These are phyloP conservation scores for Cancer borealis DNA, from an alignment of 2,888 invertebrate genomes.

Conservation along the genomic window DNA sequence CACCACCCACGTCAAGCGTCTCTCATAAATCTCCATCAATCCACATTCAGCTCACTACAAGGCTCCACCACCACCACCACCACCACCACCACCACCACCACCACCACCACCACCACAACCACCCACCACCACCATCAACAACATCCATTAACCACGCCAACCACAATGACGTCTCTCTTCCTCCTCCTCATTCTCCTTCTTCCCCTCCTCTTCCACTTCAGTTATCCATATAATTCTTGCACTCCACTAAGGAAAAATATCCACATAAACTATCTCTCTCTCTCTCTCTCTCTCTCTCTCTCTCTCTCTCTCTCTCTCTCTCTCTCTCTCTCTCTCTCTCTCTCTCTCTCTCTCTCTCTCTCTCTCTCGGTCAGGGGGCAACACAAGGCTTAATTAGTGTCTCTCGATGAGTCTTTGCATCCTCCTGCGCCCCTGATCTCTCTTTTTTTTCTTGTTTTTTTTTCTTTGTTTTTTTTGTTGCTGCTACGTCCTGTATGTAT, in stretches of 20 bases:
- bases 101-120: too few species aligned
- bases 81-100: too few species aligned
- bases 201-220: background rate
- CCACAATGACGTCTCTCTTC: background rate
- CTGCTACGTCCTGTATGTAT: background rate
- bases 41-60: background rate
- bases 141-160: too few species aligned
- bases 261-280: background rate
- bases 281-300: constrained; percentile 11
- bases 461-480: background rate
- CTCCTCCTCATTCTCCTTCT: background rate
- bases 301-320: constrained; percentile 11
- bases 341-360: constrained; percentile 1
- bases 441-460: background rate
- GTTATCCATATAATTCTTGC: background rate
- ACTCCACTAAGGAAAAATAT: too few species aligned
- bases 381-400: background rate
- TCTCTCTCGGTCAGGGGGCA: background rate
- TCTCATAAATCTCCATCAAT: background rate
- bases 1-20: background rate
- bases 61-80: too few species aligned
- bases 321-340: constrained; percentile 9
- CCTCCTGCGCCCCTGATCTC: background rate
- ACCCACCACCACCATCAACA: background rate
- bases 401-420: background rate